Evolutionary conservation across 2,888 invertebrate species (phyloP), one percentile per base, ranked within the genome.

Genomic region (Apamea sordens): DNA sequence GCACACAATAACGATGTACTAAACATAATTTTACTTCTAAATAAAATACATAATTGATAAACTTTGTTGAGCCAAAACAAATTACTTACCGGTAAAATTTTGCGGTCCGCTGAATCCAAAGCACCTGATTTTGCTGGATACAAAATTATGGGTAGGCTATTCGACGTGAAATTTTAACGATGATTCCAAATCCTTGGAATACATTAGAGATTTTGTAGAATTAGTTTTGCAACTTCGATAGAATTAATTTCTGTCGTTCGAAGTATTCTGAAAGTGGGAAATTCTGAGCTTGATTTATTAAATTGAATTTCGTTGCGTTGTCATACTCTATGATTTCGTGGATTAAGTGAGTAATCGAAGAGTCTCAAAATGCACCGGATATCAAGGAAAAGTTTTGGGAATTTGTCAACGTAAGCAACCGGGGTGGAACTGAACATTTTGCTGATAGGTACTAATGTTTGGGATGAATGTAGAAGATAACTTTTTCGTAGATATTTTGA

Each of bases 141-240:
- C 71, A 70, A 74, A 86, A 88, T 86, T 78, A 80, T 69, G 72
- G 74, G 73, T 73, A 69, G 74, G 50, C 87, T 18, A 72, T 79
- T 74, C 68, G 61, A 28, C 74, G 24, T 64, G 61, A 86, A 86
- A 88, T 85, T 88, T 82, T 76, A 83, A 88, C 79, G 83, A 82
- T 63, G 63, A 73, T 69, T 70, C 59, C 61, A 15, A 76, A 28
- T 83, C 79, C 41, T 71, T 28, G 28, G 69, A 61, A 79, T 69
- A 84, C 67, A 71, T 82, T 75, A 76, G 18, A 78, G 36, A 86
- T 80, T 84, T 69, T 74, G 77, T 76, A 47, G 59, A 76, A 83
- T 81, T 79, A 72, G 78, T 74, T 82, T 76, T 28, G 53, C 41
- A 82, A 82, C 73, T 84, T 84, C 44, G 73, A 70, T 70, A 47